Percentiles rank a stretch among this genome's conserved stretches.
These are phyloP conservation scores for Centropyge bicolor DNA, from an alignment of 2,797 vertebrate genomes.

Conservation along the genomic window DNA sequence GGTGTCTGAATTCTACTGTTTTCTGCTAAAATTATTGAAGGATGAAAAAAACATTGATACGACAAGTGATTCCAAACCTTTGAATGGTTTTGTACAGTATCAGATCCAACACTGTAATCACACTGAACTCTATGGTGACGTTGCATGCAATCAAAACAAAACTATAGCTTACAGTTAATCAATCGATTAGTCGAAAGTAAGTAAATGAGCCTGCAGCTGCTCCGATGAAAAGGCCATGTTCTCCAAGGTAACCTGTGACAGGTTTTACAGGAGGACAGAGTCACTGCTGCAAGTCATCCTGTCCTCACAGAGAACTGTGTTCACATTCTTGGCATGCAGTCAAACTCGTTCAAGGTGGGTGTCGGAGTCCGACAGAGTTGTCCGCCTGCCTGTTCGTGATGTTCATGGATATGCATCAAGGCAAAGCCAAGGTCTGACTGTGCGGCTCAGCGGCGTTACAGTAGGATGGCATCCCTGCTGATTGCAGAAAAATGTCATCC, in stretches of 20 bases:
- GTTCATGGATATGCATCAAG: constrained; percentile 50
- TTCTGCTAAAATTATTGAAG: not conserved
- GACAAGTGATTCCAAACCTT: not conserved
- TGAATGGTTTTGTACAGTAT: not conserved
- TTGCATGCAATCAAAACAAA: not conserved
- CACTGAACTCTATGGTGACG: not conserved
- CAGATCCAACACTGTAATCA: not conserved
- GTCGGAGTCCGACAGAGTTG: constrained; percentile 50
- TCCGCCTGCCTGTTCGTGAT: constrained; percentile 45
- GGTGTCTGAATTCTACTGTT: not conserved
- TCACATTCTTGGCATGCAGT: constrained; percentile 66
- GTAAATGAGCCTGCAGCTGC: not conserved
- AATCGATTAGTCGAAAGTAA: not conserved
- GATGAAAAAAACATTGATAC: not conserved
- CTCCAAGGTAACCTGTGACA: constrained; percentile 45
- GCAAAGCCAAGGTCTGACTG: constrained; percentile 43
- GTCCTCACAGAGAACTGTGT: constrained; percentile 54
- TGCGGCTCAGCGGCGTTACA: constrained; percentile 27
- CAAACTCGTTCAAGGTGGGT: constrained; percentile 61
- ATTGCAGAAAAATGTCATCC: constrained; percentile 25
- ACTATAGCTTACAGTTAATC: not conserved
- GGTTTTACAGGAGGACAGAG: constrained; percentile 44
- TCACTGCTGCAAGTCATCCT: constrained; percentile 52
- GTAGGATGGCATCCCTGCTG: constrained; percentile 19
- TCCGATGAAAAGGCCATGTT: constrained; percentile 7